Evolutionary conservation across 2,797 vertebrate genomes (phyloP), one percentile per base, ranked within the genome.

Genomic region (Dendrocincla fuliginosa): DNA sequence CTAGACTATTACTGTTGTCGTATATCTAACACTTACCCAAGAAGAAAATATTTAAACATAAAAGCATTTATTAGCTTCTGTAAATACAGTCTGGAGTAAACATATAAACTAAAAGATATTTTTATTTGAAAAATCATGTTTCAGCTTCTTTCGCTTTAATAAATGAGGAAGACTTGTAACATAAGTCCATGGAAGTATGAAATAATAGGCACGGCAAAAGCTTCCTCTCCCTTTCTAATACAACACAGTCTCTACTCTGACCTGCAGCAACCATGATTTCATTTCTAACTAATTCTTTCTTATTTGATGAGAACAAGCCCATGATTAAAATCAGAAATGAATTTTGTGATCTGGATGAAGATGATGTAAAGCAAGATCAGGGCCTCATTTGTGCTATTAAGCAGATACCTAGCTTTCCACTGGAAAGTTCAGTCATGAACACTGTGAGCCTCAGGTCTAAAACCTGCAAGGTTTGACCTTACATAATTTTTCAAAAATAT

Each of bases 1-100:
- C 20, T 78, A 83, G 68, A 53, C 35, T 85, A 87, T 87, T 94
- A 56, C 15, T 80, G 41, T 92, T 92, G 91, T 91, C 69, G 77
- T 71, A 60, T 71, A 94, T 91, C 69, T 94, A 84, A 86, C 63
- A 82, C 13, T 41, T 61, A 50, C 4, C 12, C 52, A 56, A 74
- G 37, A 82, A 77, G 41, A 90, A 89, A 93, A 60, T 33, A 70
- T 57, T 89, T 63, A 81, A 95, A 77, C 14, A 74, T 44, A 86
- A 32, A 30, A 80, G n/a, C 50, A 71, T 78, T 68, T 94, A 53
- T 73, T 57, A 92, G 15, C 16, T 17, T 65, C 42, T 75, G 18
- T 22, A 67, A 79, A 52, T 25, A 71, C 12, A 70, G 61, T 56
- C 50, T 90, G 53, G 33, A 78, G 35, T 76, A 71, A 86, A 6